Conservation (phyloP, 2,797 vertebrate genomes). For the Siniperca undulata region DNA sequence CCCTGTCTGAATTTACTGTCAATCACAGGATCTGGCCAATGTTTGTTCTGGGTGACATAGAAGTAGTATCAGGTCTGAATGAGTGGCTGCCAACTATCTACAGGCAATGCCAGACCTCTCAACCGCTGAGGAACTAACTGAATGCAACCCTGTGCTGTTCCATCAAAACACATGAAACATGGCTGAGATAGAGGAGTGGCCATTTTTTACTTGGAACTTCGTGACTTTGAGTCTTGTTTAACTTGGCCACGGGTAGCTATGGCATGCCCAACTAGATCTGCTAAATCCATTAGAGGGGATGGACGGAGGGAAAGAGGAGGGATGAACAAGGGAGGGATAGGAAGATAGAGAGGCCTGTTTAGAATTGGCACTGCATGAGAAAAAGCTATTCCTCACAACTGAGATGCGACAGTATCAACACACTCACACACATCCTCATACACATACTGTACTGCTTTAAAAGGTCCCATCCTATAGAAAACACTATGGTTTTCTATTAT, state of each 20-base stretch:
- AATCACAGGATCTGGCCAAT: conserved; percentile 56
- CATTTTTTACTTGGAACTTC: conserved; percentile 58
- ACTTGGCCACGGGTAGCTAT: conserved; percentile 76
- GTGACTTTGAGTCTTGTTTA: conserved; percentile 81
- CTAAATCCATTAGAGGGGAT: conserved; percentile 80
- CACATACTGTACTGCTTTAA: conserved; percentile 41
- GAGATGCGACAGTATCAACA: conserved; percentile 61
- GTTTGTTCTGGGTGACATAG: conserved; percentile 71
- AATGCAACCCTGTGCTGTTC: conserved; percentile 56
- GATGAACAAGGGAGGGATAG: conserved; percentile 45
- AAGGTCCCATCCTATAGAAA: conserved; percentile 69
- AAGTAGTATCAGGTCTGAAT: conserved; percentile 44
- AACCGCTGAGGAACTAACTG: conserved; percentile 43
- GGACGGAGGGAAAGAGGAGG: conserved; percentile 63
- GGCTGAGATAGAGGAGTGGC: conserved; percentile 58
- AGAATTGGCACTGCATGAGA: conserved; percentile 50
- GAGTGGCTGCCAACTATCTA: conserved; percentile 40
- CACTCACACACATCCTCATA: conserved; percentile 39
- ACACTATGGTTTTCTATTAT: conserved; percentile 68
- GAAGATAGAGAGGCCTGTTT: conserved; percentile 53
- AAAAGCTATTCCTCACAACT: conserved; percentile 59
- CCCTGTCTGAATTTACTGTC: conserved; percentile 62
- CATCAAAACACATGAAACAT: conserved; percentile 70
- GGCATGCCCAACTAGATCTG: conserved; percentile 78
- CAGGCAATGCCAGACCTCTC: conserved; percentile 49